Evolutionary conservation across 2,113 vertebrate species (phyloP).

Genomic region (Rissa tridactyla): DNA sequence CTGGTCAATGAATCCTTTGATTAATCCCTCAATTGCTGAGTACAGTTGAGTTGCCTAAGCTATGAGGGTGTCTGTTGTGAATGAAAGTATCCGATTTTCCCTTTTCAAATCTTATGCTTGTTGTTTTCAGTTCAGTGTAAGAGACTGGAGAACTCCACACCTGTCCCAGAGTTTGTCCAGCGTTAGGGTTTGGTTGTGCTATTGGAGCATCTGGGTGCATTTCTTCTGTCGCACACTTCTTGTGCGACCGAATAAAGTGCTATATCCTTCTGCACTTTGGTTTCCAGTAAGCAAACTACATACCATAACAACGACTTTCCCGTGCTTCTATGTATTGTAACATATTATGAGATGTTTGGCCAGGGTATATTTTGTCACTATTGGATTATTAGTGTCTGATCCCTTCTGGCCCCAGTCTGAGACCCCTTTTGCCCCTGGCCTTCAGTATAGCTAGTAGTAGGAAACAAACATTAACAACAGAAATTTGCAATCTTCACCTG

Average conservation of each 20-base stretch:
- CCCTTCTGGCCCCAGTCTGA: neutral
- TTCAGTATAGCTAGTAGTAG: neutral
- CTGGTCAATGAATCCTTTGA: neutral
- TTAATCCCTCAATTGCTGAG: neutral
- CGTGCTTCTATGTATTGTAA: accelerated
- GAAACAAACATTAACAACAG: neutral
- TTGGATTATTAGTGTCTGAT: neutral
- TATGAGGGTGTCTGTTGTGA: neutral
- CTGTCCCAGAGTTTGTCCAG: neutral
- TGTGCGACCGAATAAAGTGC: neutral
- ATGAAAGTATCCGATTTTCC: neutral
- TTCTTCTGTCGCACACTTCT: neutral
- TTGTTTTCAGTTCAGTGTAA: neutral
- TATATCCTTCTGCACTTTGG: neutral
- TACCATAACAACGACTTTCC: accelerated
- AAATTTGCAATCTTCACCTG: neutral
- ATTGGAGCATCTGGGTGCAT: accelerated
- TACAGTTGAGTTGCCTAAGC: neutral
- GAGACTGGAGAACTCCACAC: neutral
- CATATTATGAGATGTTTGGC: neutral
- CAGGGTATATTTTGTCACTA: neutral
- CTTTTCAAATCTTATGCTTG: neutral
- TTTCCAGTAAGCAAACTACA: neutral
- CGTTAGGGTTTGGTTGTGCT: neutral
- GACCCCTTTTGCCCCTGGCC: neutral